phyloP scores from a whole-genome alignment of 2,113 vertebrate genomes.

The Rhineura floridana region DNA sequence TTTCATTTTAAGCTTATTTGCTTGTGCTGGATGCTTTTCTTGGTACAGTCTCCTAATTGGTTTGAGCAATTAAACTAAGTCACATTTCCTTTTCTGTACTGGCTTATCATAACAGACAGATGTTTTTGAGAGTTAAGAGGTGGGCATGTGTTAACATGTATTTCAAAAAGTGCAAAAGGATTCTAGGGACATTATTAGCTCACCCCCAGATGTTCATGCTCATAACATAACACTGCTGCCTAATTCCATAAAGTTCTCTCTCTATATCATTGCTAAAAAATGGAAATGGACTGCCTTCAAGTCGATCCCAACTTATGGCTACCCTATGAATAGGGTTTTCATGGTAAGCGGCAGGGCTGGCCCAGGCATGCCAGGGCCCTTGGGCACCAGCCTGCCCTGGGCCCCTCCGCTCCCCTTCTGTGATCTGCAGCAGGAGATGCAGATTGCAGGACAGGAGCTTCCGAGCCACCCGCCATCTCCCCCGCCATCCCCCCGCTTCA shows the following conservation, averaged over 20 bases:
- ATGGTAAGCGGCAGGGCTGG: too few species aligned
- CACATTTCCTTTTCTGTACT: neutral
- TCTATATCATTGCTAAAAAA: constrained; percentile 10
- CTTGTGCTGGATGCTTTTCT: neutral
- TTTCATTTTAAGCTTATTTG: neutral
- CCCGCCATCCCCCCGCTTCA: too few species aligned
- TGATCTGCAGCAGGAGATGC: too few species aligned
- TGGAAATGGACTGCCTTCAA: too few species aligned
- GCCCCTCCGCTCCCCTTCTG: too few species aligned
- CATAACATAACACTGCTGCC: neutral
- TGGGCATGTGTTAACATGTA: neutral
- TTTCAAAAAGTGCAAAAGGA: neutral
- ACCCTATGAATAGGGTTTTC: too few species aligned
- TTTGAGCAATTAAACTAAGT: neutral
- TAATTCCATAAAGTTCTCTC: neutral
- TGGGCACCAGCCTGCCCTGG: too few species aligned
- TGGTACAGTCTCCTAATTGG: neutral
- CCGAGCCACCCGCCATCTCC: too few species aligned
- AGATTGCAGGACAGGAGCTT: too few species aligned
- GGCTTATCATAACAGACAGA: neutral
- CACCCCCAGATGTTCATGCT: neutral
- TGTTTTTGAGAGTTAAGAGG: neutral
- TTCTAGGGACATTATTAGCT: neutral
- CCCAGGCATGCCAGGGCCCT: too few species aligned
- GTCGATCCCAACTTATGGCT: too few species aligned